Evolutionary conservation across 2,797 vertebrate genomes (phyloP).

Genomic region (Limosa lapponica): DNA sequence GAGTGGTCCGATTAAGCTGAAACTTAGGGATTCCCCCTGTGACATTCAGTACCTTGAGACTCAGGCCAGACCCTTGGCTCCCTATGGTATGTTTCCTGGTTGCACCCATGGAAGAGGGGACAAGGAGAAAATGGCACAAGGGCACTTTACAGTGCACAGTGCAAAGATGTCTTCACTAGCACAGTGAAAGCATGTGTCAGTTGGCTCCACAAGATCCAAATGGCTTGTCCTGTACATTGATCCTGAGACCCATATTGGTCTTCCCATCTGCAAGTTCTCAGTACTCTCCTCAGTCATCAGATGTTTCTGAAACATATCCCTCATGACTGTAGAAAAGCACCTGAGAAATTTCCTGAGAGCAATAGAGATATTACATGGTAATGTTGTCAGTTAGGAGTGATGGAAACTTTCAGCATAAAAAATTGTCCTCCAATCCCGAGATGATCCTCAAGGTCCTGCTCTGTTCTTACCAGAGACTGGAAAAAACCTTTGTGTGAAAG

Average conservation of each 20-base stretch:
- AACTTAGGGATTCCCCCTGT: background rate
- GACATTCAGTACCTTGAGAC: background rate
- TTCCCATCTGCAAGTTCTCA: background rate
- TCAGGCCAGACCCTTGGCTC: background rate
- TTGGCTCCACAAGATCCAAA: background rate
- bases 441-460: background rate
- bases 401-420: background rate
- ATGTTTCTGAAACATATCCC: background rate
- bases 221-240: background rate
- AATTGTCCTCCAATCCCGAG: background rate
- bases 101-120: background rate
- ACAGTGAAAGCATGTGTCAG: fast-evolving
- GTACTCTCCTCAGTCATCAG: background rate
- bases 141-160: background rate
- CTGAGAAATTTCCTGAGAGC: background rate
- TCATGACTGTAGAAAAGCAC: background rate
- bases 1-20: background rate
- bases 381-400: background rate
- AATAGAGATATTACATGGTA: background rate
- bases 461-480: background rate
- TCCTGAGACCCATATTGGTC: background rate
- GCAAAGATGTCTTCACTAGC: background rate
- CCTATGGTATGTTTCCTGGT: fast-evolving
- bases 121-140: background rate
- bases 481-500: background rate